Evolutionary conservation across 2,888 invertebrate genomes (phyloP).

Genomic region (Melikaiella ostensackeni): DNA sequence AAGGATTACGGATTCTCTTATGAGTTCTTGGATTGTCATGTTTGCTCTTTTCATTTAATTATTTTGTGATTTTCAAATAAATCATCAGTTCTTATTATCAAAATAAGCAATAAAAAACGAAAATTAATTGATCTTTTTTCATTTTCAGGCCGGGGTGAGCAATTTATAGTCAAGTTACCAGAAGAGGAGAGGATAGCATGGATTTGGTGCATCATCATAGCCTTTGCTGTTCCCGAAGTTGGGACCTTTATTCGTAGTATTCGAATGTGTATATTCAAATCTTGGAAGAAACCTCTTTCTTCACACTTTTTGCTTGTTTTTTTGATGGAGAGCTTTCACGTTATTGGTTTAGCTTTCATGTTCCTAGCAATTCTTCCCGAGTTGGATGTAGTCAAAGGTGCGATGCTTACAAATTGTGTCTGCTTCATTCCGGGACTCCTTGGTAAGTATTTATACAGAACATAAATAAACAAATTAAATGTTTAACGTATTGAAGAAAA

Average conservation of each 20-base stretch:
- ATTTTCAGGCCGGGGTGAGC: slow-evolving; percentile 89
- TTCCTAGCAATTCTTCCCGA: slow-evolving; percentile 94
- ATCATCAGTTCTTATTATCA: background rate
- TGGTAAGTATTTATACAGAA: slow-evolving; percentile 74
- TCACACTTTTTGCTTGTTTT: slow-evolving; percentile 85
- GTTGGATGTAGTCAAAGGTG: slow-evolving; percentile 95
- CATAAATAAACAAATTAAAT: background rate
- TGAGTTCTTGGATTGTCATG: background rate
- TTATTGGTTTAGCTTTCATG: slow-evolving; percentile 90
- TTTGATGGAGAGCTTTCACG: slow-evolving; percentile 92
- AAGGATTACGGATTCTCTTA: background rate
- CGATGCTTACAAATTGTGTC: slow-evolving; percentile 97
- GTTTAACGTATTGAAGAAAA: too few species aligned
- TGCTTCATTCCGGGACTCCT: slow-evolving; percentile 92
- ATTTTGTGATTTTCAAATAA: background rate
- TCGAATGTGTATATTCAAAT: slow-evolving; percentile 94
- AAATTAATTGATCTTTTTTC: background rate
- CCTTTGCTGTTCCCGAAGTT: slow-evolving; percentile 92
- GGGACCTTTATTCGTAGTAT: slow-evolving; percentile 90
- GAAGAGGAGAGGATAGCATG: slow-evolving; percentile 93
- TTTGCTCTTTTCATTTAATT: background rate
- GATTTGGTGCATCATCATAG: slow-evolving; percentile 95
- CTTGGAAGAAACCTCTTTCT: slow-evolving; percentile 86
- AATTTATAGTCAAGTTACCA: slow-evolving; percentile 89
- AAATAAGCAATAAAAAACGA: background rate